Evolutionary conservation across 2,113 vertebrate species (phyloP).

Genomic region (Lamprologus lemairii): DNA sequence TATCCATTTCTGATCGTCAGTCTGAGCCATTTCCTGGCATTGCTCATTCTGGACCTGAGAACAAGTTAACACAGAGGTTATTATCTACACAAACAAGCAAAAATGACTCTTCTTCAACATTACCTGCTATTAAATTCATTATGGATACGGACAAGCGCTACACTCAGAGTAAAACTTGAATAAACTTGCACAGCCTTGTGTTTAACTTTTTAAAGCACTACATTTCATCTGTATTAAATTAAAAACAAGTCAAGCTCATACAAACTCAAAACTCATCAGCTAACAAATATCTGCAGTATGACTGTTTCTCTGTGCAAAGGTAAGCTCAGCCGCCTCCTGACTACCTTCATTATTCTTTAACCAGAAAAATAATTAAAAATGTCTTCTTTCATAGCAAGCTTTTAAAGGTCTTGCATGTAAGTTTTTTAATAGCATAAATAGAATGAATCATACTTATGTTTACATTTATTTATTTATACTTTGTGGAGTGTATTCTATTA

Average conservation of each 20-base stretch:
- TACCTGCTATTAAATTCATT: not conserved
- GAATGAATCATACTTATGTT: not conserved
- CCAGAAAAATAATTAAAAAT: not conserved
- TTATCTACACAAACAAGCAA: not conserved
- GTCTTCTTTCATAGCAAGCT: not conserved
- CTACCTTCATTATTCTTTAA: not conserved
- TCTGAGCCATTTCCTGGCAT: conserved; percentile 89
- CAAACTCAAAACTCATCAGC: not conserved
- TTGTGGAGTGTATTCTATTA: not conserved
- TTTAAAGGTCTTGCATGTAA: not conserved
- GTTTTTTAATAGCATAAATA: not conserved
- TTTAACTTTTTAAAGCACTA: not conserved
- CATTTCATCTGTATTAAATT: not conserved
- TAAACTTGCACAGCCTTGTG: not conserved
- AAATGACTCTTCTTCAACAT: not conserved
- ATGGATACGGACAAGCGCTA: not conserved
- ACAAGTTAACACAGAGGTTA: not conserved
- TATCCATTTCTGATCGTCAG: conserved; percentile 88
- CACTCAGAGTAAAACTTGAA: not conserved
- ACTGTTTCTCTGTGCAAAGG: not conserved
- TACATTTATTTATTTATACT: not conserved
- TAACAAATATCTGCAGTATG: not conserved
- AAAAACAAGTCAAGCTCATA: not conserved
- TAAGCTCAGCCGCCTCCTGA: not conserved
- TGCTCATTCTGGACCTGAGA: conserved; percentile 94